Evolutionary conservation across 1,140 invertebrate species (phyloP), one percentile per base, ranked within the genome.

Genomic region (Nasonia longicornis): DNA sequence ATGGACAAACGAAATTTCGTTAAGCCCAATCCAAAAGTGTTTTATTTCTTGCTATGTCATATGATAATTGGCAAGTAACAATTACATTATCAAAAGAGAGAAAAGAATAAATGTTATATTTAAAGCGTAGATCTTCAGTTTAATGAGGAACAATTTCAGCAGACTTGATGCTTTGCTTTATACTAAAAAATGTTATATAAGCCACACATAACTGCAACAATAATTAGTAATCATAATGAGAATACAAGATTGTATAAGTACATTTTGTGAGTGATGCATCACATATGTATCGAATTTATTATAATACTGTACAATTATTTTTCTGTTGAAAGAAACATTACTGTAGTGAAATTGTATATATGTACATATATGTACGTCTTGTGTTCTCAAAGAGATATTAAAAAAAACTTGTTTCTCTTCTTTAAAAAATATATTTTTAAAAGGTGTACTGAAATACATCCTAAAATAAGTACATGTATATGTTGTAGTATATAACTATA

Each of bases 301-400:
- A 71, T 82, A 73, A 78, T 73, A 76, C 58, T 63, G 48, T 64
- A 82, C 72, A 81, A 77, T 79, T 75, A 64, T 74, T 82, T 64
- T 83, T 77, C 63, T 79, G 72, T 80, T 64, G 78, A 80, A 79
- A 77, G 45, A 78, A 75, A 71, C 82, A 58, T 82, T 77, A 85
- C 81, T 84, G 71, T 78, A 83, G 85, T 83, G 82, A 84, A 84
- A 85, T 86, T 86, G 86, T 87, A 86, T 84, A 87, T 87, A 86
- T 86, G 84, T 82, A 79, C 81, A 79, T 82, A 79, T 84, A 83
- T 84, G 84, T 86, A 86, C 81, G 84, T 85, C 85, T 85, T 86
- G 84, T 82, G 78, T 84, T 83, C 78, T 86, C 84, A 84, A 85
- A 85, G 84, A 81, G 77, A 74, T 84, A 82, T 76, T 86, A 84